These are phyloP conservation scores for Acanthurus lineatus DNA, from an alignment of 2,797 vertebrate genomes.

Conservation along the genomic window DNA sequence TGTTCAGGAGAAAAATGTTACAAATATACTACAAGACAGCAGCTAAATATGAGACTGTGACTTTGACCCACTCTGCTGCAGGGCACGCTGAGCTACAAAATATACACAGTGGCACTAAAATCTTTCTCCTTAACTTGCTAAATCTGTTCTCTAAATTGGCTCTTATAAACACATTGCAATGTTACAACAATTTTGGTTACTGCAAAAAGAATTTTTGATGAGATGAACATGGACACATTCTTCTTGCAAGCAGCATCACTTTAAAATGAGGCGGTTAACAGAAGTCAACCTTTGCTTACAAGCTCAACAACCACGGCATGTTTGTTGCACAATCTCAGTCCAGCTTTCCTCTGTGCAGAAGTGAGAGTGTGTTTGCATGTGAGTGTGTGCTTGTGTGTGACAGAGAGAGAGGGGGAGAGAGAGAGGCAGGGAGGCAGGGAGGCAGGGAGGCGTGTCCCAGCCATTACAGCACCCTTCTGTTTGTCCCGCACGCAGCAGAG, in stretches of 20 bases:
- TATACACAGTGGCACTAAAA: too few species aligned
- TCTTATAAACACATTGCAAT: too few species aligned
- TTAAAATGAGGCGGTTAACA: neutral
- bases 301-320: neutral
- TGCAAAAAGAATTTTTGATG: neutral
- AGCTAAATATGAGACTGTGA: neutral
- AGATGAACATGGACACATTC: neutral
- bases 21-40: too few species aligned
- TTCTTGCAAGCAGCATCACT: neutral
- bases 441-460: constrained; percentile 50
- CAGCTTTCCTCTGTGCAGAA: neutral
- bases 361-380: constrained; percentile 10
- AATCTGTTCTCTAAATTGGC: too few species aligned
- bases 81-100: neutral
- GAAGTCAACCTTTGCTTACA: neutral
- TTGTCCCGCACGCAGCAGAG: constrained; percentile 39
- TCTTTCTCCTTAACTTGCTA: too few species aligned
- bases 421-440: neutral
- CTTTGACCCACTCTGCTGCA: neutral
- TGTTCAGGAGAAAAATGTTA: too few species aligned
- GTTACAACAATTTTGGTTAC: too few species aligned
- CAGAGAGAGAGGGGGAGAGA: neutral
- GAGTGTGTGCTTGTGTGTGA: constrained; percentile 14
- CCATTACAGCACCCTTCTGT: constrained; percentile 35
- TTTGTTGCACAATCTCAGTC: neutral